phyloP scores from a whole-genome alignment of 2,113 vertebrate genomes.

The Platichthys stellatus region DNA sequence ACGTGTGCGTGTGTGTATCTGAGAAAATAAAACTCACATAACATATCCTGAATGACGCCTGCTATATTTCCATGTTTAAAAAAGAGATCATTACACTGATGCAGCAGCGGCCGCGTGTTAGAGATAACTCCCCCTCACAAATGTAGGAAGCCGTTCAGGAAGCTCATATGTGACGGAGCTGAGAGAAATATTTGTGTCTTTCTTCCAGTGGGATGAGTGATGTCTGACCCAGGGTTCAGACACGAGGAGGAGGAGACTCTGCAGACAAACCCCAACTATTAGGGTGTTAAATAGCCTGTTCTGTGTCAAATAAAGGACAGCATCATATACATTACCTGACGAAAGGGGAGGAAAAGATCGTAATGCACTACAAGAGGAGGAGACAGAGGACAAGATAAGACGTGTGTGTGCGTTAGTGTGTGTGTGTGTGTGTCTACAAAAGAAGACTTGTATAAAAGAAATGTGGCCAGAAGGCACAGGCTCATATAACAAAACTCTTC shows the following conservation, averaged over 20 bases:
- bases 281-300: conserved; percentile 73
- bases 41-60: conserved; percentile 2
- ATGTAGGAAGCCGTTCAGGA: conserved; percentile 71
- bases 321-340: conserved; percentile 60
- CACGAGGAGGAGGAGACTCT: conserved; percentile 37
- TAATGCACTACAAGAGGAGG: conserved; percentile 50
- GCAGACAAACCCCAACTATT: conserved; percentile 49
- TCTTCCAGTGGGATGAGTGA: conserved; percentile 73
- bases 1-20: conserved; percentile 15
- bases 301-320: conserved; percentile 64
- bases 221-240: conserved; percentile 66
- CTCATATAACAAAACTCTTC: conserved; percentile 63
- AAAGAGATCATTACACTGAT: conserved; percentile 32
- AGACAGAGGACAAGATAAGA: conserved; percentile 65
- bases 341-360: conserved; percentile 24
- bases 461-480: conserved; percentile 54
- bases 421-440: conserved; percentile 33
- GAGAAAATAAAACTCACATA: conserved; percentile 29
- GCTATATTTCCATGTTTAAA: conserved; percentile 23
- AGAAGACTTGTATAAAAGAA: conserved; percentile 43
- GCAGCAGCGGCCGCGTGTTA: conserved; percentile 29
- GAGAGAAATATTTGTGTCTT: conserved; percentile 80
- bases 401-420: conserved; percentile 25
- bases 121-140: conserved; percentile 30
- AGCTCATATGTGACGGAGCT: conserved; percentile 71